Conservation (phyloP, 2,797 vertebrate genomes). For the Chelon auratus region DNA sequence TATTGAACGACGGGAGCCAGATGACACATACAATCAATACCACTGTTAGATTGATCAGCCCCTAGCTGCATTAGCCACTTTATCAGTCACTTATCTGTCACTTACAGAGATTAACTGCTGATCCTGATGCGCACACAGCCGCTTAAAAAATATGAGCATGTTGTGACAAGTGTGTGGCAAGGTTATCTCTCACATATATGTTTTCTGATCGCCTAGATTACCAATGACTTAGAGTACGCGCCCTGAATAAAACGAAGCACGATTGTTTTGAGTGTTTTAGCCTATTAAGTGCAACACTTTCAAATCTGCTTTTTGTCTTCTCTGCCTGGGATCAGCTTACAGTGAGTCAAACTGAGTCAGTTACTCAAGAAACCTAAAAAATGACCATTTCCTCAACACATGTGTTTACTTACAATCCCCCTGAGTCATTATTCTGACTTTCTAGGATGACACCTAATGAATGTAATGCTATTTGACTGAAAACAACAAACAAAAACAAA, state of each 20-base stretch:
- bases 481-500: too few species aligned
- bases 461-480: neutral
- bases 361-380: neutral
- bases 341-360: neutral
- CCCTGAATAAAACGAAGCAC: neutral
- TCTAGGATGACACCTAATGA: neutral
- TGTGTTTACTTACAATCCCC: too few species aligned
- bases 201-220: neutral
- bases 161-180: neutral
- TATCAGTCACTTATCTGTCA: constrained; percentile 7
- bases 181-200: neutral
- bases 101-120: neutral
- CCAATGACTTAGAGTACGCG: too few species aligned
- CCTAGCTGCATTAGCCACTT: constrained; percentile 2
- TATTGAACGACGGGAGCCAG: neutral
- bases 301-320: neutral
- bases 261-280: neutral
- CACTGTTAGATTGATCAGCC: neutral
- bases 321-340: neutral
- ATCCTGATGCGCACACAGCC: neutral
- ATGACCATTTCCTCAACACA: too few species aligned
- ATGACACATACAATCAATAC: constrained; percentile 15
- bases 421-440: too few species aligned
- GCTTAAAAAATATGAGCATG: neutral
- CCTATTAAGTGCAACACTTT: too few species aligned